Percentiles rank a stretch among this genome's conserved stretches.
Evolutionary conservation across 2,113 vertebrate genomes (phyloP).

Genomic region (Neoarius graeffei): DNA sequence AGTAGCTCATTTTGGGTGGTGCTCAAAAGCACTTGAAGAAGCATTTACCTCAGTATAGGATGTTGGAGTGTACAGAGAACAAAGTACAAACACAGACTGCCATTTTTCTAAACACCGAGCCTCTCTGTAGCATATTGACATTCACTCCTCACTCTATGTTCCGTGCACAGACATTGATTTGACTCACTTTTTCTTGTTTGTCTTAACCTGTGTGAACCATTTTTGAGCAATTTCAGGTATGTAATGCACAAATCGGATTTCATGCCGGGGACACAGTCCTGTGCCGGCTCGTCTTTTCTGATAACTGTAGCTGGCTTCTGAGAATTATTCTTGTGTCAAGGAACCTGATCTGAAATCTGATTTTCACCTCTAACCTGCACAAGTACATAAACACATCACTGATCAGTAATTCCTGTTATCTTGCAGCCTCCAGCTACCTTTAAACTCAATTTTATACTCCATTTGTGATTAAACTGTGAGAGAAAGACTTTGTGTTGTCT

Average conservation of each 20-base stretch:
- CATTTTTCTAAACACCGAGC: neutral
- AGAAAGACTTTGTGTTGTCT: slow-evolving; percentile 44
- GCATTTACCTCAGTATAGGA: slow-evolving; percentile 9
- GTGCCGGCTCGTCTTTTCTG: slow-evolving; percentile 10
- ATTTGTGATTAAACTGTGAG: slow-evolving; percentile 35
- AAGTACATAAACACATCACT: neutral
- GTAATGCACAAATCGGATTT: slow-evolving; percentile 24
- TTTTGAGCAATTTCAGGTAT: slow-evolving; percentile 19
- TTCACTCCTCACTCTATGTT: neutral
- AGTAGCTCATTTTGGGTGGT: neutral
- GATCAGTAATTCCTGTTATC: slow-evolving; percentile 16
- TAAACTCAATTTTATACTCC: slow-evolving; percentile 34
- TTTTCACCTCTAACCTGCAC: neutral
- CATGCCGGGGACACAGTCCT: slow-evolving; percentile 9
- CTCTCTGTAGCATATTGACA: slow-evolving; percentile 20
- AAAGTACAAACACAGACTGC: neutral
- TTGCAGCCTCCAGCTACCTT: slow-evolving; percentile 18
- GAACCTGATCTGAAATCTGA: slow-evolving; percentile 26
- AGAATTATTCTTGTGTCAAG: slow-evolving; percentile 1
- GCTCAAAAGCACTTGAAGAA: neutral
- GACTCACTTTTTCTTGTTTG: slow-evolving; percentile 26
- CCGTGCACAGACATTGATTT: slow-evolving; percentile 4
- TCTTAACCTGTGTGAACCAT: slow-evolving; percentile 19
- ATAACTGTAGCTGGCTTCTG: neutral
- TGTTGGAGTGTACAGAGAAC: neutral